phyloP scores from a whole-genome alignment of 2,888 invertebrate species.

The Drosophila setosimentum region DNA sequence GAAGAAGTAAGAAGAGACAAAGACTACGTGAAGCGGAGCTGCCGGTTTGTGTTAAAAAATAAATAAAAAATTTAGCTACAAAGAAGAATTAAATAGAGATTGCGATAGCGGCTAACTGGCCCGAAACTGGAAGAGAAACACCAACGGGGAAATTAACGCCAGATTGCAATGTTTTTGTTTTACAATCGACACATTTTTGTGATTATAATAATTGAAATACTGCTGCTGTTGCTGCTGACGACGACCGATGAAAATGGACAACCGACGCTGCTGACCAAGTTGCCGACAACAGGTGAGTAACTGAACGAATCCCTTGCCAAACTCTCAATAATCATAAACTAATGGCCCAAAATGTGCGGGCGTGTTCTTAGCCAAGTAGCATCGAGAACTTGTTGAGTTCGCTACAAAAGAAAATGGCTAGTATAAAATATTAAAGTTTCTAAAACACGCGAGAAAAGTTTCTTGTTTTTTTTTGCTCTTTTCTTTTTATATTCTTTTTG shows the following conservation, averaged over 20 bases:
- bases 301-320: conserved; percentile 27
- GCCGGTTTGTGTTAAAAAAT: conserved; percentile 6
- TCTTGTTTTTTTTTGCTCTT: background rate
- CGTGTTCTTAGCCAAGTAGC: conserved; percentile 55
- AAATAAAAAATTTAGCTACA: background rate
- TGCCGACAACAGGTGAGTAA: conserved; percentile 81
- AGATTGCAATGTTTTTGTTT: conserved; percentile 91
- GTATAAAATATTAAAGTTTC: conserved; percentile 76
- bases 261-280: conserved; percentile 71
- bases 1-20: conserved; percentile 21
- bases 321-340: conserved; percentile 69
- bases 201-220: conserved; percentile 86
- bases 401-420: conserved; percentile 59
- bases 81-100: conserved; percentile 17
- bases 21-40: conserved; percentile 14
- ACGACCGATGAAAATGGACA: conserved; percentile 78
- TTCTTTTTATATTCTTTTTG: conserved; percentile 3
- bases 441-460: conserved; percentile 76
- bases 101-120: conserved; percentile 32
- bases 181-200: conserved; percentile 88
- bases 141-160: conserved; percentile 56
- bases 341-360: conserved; percentile 61
- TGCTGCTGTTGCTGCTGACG: conserved; percentile 78
- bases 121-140: conserved; percentile 32
- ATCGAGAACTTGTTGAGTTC: conserved; percentile 67